Base-by-base conservation (phyloP, 2,888 invertebrate species). In the Tolmerus cingulatus region DNA sequence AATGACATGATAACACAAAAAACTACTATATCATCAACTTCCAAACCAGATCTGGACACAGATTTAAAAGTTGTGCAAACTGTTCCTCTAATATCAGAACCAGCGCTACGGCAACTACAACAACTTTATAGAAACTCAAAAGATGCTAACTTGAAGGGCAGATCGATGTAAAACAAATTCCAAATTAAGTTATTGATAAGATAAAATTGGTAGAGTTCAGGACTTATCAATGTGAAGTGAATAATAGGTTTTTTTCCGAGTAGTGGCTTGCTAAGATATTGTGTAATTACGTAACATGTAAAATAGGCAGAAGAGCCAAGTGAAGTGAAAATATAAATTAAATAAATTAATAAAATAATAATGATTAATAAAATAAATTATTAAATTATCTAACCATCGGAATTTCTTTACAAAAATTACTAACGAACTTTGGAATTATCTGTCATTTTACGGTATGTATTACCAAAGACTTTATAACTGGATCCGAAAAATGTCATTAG, bases 1-100 rank as follows among this genome's bases (percentile, higher is more conserved):
- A 93, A 94, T 87, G 94, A 93, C 89, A 93, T 95, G 93, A 90
- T 90, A 40, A 89, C 90, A 19, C 93, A 89, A 19, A 88, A 89
- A 30, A 30, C 19, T 40, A 5, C 37, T 46, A 7, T 86, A 19
- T 55, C 78, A 30, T 16, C 14, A 27, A n/a, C 85, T 74, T 23
- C 19, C 3, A 43, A 34, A 82, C 86, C 74, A 30, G 23, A 86
- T 51, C 12, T 23, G 16, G 8, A 5, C n/a, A 77, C 8, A n/a
- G 34, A 76, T 76, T 66, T 23, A 19, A 66, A 66, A 23, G 3
- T 66, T 5, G 93, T 94, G 88, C 93, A 93, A 0, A 91, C 91
- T 5, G 93, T 93, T 0, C 93, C 93, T 0, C 90, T 93, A 87
- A 90, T 94, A 87, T 91, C 94, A 0, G 90, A 92, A 34, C 91